Evolutionary conservation across 2,797 vertebrate species (phyloP).

Genomic region (Lepidocolaptes lacrymiger): DNA sequence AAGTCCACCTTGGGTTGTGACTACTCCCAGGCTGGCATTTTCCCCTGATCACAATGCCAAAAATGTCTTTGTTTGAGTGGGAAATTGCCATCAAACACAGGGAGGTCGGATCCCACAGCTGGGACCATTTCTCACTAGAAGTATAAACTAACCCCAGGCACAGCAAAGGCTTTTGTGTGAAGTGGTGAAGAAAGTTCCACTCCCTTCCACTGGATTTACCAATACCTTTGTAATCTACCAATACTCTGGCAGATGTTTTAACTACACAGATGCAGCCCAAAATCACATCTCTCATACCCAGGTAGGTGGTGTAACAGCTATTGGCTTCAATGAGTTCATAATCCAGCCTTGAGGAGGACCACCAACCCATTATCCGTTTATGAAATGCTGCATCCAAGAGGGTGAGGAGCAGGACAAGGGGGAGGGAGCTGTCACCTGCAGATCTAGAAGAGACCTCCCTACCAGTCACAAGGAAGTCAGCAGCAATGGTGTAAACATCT

Average conservation of each 20-base stretch:
- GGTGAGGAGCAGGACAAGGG: background rate
- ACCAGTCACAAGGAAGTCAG: accelerated
- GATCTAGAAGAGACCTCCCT: background rate
- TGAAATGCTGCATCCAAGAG: background rate
- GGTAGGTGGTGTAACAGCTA: background rate
- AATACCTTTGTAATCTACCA: background rate
- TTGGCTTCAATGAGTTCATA: background rate
- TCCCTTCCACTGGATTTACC: background rate
- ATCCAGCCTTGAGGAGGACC: background rate
- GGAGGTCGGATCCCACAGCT: accelerated
- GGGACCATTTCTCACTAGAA: background rate
- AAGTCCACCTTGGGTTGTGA: accelerated
- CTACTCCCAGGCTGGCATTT: background rate
- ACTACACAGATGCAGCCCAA: background rate
- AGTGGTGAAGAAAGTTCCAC: background rate
- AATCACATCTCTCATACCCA: background rate
- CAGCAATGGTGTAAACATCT: background rate
- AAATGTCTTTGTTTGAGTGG: background rate
- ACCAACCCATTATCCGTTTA: background rate
- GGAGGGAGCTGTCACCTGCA: background rate
- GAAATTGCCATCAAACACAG: background rate
- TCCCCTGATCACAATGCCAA: background rate
- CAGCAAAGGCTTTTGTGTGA: background rate
- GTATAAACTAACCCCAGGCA: background rate
- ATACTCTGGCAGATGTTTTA: background rate